Evolutionary conservation across 2,888 invertebrate genomes (phyloP), one percentile per base, ranked within the genome.

Genomic region (Plebejus argus): DNA sequence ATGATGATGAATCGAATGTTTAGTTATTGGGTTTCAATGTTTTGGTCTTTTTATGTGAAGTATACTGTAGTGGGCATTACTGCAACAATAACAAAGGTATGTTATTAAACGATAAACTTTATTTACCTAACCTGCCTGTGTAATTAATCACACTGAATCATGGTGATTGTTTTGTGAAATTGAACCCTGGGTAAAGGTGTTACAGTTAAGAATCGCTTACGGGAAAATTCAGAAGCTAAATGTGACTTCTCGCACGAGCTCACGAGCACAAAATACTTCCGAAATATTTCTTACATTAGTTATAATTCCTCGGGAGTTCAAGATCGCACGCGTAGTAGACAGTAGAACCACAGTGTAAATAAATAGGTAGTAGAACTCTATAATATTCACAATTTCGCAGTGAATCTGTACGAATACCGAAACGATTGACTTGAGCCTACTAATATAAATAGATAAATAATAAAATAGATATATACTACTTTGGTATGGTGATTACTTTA

Each of bases 1-100:
- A 53, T 53, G 53, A 53, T 61, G 61, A 83, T 85, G 80, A 79
- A 78, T 80, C 82, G 78, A 88, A 45, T 77, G 88, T 89, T 88
- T 87, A 86, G 84, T 84, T 89, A 89, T 88, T 86, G 81, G 75
- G 83, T 89, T 87, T 84, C 88, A 84, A 82, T 89, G 90, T 90
- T 89, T 86, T 87, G 88, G 88, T 88, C 88, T 88, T 89, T 86
- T 88, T 88, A 90, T 86, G 85, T 85, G 84, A 87, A 88, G 88
- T 88, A 87, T 89, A 88, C 82, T 28, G 80, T 77, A 66, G 75
- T 74, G 28, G 28, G 15, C 58, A 28, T 10, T 10, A 39, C 45
- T 72, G 35, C 12, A 83, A 79, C 83, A 84, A 84, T 82, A 84
- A 80, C 80, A 80, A 35, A 66, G 12, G 66, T 71, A 70, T 79